Evolutionary conservation across 1,140 invertebrate species (phyloP), one percentile per base, ranked within the genome.

Genomic region (Hylaeus anthracinus): DNA sequence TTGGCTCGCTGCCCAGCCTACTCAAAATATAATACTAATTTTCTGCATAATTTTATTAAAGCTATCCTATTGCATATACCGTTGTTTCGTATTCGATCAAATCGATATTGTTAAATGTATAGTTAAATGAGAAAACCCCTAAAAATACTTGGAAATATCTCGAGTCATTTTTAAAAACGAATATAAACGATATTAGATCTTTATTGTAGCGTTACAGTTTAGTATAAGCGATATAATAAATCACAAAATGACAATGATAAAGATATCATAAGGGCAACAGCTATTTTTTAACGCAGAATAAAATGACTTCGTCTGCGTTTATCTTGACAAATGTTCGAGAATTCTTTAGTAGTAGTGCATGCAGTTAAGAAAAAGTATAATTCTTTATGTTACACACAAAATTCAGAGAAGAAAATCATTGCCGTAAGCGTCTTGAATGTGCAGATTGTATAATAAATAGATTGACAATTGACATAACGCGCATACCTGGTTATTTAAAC

Each of bases 1-100:
- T 95, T 94, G 67, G 96, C 95, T 78, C 96, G 95, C 84, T 96
- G 95, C 85, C 95, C 94, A 70, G 97, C 97, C 96, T 97, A 91
- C 80, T 89, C 87, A 85, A 87, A 91, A 90, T 76, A 86, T 43
- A 85, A 84, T 61, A 76, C 81, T 86, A 81, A 83, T 67, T 86
- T 83, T 86, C 72, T 72, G 41, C 58, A 45, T 77, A 56, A 72
- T 37, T 83, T 63, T n/a, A 69, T 69, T 60, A 56, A 63, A 55
- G 41, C 15, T 56, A 55, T 26, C 45, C 45, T 53, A 14, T 72
- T 72, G 60, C 9, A 12, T 55, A 61, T 14, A 37, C 14, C n/a
- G 39, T 67, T 15, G 37, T 39, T 41, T 58, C 14, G 10, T 39
- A 53, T 64, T 74, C 9, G 9, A 5, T 14, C 4, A 26, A 41